Evolutionary conservation across 1,140 invertebrate species (phyloP).

Genomic region (Aphelenchoides besseyi): DNA sequence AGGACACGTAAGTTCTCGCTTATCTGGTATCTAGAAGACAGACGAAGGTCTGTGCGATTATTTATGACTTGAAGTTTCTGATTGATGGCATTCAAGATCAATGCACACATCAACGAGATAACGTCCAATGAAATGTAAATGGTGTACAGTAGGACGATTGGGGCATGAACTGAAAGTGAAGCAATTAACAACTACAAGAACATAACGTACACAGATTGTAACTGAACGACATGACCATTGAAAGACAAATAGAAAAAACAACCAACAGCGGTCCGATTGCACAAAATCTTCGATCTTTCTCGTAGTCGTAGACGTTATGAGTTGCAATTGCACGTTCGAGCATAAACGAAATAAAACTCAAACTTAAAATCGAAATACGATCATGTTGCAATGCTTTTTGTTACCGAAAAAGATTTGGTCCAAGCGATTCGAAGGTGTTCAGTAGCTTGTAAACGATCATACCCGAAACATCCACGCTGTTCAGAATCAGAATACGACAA

Average conservation of each 20-base stretch:
- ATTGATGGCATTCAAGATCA: conserved; percentile 19
- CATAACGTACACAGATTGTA: conserved; percentile 22
- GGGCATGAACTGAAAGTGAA: conserved; percentile 17
- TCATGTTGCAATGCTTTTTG: not conserved
- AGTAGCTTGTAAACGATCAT: not conserved
- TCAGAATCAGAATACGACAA: conserved; percentile 2
- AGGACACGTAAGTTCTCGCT: conserved; percentile 15
- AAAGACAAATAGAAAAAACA: not conserved
- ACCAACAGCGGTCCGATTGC: not conserved
- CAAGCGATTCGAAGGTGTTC: conserved; percentile 14
- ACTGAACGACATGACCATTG: not conserved
- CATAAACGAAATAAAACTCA: conserved; percentile 17
- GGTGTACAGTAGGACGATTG: conserved; percentile 2
- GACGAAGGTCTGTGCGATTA: not conserved
- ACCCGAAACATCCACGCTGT: not conserved
- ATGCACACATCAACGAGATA: conserved; percentile 3
- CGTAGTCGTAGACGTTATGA: conserved; percentile 2
- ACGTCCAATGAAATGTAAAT: conserved; percentile 16
- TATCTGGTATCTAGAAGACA: conserved; percentile 7
- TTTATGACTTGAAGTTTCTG: conserved; percentile 16
- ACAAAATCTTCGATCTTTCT: conserved; percentile 6
- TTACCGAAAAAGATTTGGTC: conserved; percentile 16
- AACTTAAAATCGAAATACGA: not conserved
- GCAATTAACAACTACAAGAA: not conserved
- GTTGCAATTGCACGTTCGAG: conserved; percentile 15